Percentiles rank a stretch among this genome's conserved stretches.
Evolutionary conservation across 2,113 vertebrate species (phyloP).

Genomic region (Pachyramphus minor): DNA sequence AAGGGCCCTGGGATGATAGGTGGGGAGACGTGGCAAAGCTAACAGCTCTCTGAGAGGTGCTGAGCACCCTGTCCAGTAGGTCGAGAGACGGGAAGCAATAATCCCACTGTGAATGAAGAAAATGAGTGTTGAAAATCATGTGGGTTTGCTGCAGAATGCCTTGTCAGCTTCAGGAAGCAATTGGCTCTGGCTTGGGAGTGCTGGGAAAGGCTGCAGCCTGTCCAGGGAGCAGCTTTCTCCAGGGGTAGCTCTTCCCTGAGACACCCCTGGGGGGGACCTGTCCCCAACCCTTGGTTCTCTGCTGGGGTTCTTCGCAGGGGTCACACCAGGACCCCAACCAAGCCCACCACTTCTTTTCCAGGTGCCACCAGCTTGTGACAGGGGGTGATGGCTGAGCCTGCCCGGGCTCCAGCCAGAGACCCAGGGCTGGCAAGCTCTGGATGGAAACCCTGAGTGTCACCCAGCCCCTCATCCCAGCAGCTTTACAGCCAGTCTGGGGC

Average conservation of each 20-base stretch:
- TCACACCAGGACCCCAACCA: background rate
- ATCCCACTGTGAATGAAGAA: background rate
- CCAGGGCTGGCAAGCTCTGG: background rate
- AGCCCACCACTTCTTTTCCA: background rate
- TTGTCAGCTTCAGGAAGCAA: background rate
- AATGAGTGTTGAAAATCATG: rapidly evolving
- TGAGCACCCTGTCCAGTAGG: background rate
- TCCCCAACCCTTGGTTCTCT: background rate
- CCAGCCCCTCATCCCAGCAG: no score
- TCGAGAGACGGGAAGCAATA: background rate
- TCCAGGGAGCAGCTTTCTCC: background rate
- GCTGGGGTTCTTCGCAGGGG: background rate
- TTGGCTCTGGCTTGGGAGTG: background rate
- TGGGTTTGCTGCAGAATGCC: background rate
- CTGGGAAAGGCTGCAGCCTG: background rate
- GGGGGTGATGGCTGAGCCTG: background rate
- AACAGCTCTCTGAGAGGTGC: background rate
- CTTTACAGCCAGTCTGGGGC: background rate
- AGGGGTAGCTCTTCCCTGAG: background rate
- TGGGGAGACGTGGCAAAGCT: rapidly evolving
- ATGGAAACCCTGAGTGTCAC: background rate
- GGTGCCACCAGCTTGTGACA: background rate
- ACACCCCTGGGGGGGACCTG: background rate
- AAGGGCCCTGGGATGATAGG: background rate
- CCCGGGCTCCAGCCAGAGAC: background rate